phyloP scores from a whole-genome alignment of 2,113 vertebrate genomes.

The Aythya baeri region DNA sequence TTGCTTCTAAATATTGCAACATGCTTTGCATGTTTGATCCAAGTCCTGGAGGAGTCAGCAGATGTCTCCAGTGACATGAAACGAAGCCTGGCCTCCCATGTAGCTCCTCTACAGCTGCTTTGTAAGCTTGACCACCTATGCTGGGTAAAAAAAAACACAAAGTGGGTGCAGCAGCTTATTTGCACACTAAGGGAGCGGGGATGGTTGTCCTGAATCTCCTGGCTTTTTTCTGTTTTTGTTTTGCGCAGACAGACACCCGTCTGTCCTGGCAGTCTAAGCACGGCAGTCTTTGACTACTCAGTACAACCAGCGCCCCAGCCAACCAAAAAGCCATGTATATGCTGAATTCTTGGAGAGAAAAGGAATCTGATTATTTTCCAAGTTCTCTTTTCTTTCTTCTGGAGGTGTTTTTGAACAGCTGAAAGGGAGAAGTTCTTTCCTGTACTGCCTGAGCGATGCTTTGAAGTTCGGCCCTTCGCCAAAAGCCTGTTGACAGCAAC shows the following conservation, averaged over 20 bases:
- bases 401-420: background rate
- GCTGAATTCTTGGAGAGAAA: background rate
- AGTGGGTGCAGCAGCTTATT: background rate
- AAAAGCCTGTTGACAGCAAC: background rate
- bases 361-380: background rate
- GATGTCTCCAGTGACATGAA: background rate
- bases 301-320: background rate
- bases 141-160: background rate
- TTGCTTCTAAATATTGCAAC: background rate
- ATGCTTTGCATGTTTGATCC: background rate
- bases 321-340: background rate
- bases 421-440: background rate
- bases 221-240: background rate
- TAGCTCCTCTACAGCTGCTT: background rate
- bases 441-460: background rate
- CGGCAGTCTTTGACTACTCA: background rate
- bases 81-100: background rate
- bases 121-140: background rate
- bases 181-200: background rate
- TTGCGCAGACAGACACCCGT: background rate
- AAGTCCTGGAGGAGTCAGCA: background rate
- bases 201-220: background rate
- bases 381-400: background rate
- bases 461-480: background rate
- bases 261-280: background rate